Base-by-base conservation (phyloP, 2,888 invertebrate genomes). In the Dilophus febrilis region DNA sequence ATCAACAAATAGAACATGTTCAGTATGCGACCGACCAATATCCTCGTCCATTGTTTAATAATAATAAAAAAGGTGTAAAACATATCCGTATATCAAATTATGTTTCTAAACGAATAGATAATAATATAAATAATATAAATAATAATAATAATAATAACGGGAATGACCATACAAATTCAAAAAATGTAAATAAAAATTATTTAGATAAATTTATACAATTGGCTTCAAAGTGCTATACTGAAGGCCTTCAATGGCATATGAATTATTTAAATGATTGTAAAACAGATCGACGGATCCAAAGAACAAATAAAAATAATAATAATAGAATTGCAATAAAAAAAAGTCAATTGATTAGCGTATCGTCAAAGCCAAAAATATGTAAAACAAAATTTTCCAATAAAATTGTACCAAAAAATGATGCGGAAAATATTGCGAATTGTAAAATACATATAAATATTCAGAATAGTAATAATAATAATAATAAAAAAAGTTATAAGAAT, bases 191-290 rank as follows among this genome's bases (percentile, higher is more conserved):
- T 31, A 22, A n/a, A 13, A 26, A 37, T 22, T 33, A 22, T 28
- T 17, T 37, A 37, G 37, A 41, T 10, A 37, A 37, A 37, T 41
- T 37, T 38, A 42, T 51, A 48, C 53, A 53, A 47, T 48, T 60
- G 49, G 61, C 61, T 42, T 52, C 50, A 36, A 52, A 55, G 42
- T 58, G 55, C 45, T 62, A 61, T 47, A 51, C 59, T 47, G 52
- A 56, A 39, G 58, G 58, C 40, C 54, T 58, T 50, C 53, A 55
- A 27, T 48, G 51, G 27, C 57, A 59, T 47, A 50, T 60, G 41
- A 53, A 55, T 44, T 60, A 62, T 47, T 50, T 44, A 14, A 40
- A 40, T 18, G 30, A 40, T 18, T 35, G 29, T 30, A 19, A 35
- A 18, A 36, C 22, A 22, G 22, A 22, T n/a, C n/a, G n/a, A n/a